Evolutionary conservation across 30 jellyfish, hydroid and myxozoan genomes (phyloP).

Genomic region (Turritopsis dohrnii): DNA sequence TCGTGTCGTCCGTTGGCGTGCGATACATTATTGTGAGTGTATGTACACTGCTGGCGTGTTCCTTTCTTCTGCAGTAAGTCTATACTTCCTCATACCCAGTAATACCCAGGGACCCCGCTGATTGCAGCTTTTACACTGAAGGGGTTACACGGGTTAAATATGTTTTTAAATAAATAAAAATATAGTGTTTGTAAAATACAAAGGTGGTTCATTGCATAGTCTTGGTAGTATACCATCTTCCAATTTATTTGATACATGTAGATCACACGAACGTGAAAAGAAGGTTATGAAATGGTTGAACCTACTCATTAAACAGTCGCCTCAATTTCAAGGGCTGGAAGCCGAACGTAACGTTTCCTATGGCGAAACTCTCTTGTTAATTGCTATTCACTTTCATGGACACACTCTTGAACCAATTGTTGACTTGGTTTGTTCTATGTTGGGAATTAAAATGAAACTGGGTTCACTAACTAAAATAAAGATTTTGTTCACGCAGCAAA

Average conservation of each 20-base stretch:
- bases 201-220: too few relatives aligned
- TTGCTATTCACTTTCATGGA: conserved; percentile 95
- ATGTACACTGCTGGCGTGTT: conserved; percentile 82
- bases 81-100: neutral
- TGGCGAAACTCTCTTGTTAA: conserved; percentile 86
- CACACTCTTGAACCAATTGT: conserved; percentile 89
- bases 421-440: conserved; percentile 65
- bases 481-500: conserved; percentile 87
- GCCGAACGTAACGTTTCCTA: conserved; percentile 53
- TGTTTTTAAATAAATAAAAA: too few relatives aligned
- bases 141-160: too few relatives aligned
- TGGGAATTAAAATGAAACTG: conserved; percentile 78
- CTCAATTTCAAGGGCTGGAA: conserved; percentile 37
- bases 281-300: conserved; percentile 75
- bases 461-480: conserved; percentile 87
- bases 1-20: conserved; percentile 80
- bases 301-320: conserved; percentile 64
- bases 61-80: conserved; percentile 69
- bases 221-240: too few relatives aligned
- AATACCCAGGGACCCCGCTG: too few relatives aligned
- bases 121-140: too few relatives aligned
- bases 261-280: conserved; percentile 86
- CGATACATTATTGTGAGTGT: conserved; percentile 72
- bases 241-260: neutral
- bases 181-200: too few relatives aligned